Base-by-base conservation (phyloP, 2,113 vertebrate genomes). In the Semnopithecus entellus region DNA sequence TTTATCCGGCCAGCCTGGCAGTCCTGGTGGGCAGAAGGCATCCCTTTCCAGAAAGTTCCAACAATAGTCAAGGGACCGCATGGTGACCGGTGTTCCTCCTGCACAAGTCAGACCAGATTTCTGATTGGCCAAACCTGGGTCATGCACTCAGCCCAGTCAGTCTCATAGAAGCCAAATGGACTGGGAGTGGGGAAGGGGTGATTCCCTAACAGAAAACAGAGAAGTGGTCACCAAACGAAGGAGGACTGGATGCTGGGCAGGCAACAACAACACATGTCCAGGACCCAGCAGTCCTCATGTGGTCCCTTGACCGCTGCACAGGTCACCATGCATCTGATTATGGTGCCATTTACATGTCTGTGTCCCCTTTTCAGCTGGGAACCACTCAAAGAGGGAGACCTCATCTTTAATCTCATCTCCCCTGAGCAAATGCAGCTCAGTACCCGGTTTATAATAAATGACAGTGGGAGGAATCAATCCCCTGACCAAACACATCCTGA, bases 31-130 rank as follows among this genome's bases (percentile, higher is more conserved):
- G 48, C 61, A 68, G 14, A 79, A 11, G 16, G 25, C 48, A 85
- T 6, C 8, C 8, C 40, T 91, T 92, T 84, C 76, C 16, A 7
- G 89, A 84, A 88, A 93, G 82, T 64, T 17, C 76, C 45, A 22
- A 38, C 59, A 84, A 27, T 8, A 43, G 30, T 61, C 66, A 83
- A 1, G 40, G 16, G 35, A 38, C 11, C 61, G 30, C 50, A 52
- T 27, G n/a, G 40, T 1, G 23, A 73, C 57, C 4, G 27, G 30
- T 61, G 20, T 68, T 93, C 70, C 20, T 87, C 75, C 17, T 35
- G n/a, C 94, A 85, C 84, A 85, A 57, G 45, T 70, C 64, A 48
- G 52, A 94, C 38, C 30, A 27, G n/a, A 30, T 70, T 55, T 93
- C 55, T 84, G 61, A 30, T 23, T 70, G 64, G 76, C 70, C 81